These are phyloP conservation scores for Pedionomus torquatus DNA, from an alignment of 2,113 vertebrate species.

Conservation along the genomic window DNA sequence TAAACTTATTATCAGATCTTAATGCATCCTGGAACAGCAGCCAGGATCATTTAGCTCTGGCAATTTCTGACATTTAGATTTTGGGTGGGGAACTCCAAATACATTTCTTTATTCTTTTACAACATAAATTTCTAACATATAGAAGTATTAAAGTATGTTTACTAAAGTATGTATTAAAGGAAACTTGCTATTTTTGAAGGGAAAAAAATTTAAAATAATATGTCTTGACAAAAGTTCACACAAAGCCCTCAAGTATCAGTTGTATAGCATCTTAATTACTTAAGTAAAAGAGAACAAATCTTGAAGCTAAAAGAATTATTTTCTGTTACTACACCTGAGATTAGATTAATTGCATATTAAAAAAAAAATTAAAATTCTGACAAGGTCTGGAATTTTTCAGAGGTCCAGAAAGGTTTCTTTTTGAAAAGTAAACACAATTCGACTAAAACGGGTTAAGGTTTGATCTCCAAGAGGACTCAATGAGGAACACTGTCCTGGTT, in stretches of 20 bases:
- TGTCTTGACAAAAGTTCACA: neutral
- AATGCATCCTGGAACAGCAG: neutral
- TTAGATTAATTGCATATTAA: neutral
- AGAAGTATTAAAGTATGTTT: no score
- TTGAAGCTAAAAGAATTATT: neutral
- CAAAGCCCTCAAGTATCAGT: neutral
- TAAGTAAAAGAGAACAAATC: neutral
- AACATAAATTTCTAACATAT: neutral
- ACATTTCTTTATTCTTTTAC: neutral
- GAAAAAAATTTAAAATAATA: neutral
- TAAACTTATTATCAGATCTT: neutral
- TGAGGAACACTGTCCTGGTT: neutral
- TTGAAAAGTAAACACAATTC: neutral
- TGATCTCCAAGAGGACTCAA: neutral
- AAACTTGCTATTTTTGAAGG: neutral
- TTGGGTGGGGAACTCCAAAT: neutral
- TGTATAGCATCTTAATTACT: neutral
- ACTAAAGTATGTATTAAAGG: neutral
- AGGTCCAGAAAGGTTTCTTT: neutral
- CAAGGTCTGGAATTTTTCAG: neutral
- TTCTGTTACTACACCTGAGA: neutral
- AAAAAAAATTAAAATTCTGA: neutral
- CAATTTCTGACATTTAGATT: neutral
- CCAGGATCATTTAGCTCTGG: neutral
- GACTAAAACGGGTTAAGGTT: neutral